Conservation (phyloP, 2,113 vertebrate species). For the Axis porcinus region DNA sequence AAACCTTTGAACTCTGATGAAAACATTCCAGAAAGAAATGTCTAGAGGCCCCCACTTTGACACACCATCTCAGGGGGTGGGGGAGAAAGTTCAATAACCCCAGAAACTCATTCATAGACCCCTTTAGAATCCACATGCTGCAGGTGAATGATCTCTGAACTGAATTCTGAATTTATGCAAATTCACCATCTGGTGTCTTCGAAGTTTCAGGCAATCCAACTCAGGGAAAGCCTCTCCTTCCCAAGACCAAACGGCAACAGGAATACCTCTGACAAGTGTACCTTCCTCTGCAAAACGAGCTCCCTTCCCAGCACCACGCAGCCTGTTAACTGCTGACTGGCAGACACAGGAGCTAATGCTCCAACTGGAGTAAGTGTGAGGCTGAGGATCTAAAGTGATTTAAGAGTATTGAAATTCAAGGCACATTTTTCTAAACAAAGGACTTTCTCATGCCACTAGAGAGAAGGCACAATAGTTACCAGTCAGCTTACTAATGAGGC, state of each 20-base stretch:
- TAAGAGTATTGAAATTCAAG: slow-evolving; percentile 46
- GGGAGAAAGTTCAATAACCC: background rate
- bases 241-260: background rate
- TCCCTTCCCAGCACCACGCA: accelerated
- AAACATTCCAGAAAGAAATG: background rate
- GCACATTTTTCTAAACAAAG: slow-evolving; percentile 49
- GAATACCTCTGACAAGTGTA: background rate
- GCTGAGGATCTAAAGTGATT: background rate
- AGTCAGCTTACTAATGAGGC: background rate
- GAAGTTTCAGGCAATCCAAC: background rate
- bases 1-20: background rate
- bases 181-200: slow-evolving; percentile 40
- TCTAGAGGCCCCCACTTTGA: background rate
- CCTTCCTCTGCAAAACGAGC: background rate
- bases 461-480: slow-evolving; percentile 7
- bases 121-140: background rate
- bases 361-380: background rate
- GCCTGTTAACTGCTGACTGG: background rate
- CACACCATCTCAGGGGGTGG: background rate
- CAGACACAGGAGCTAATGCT: background rate
- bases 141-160: background rate
- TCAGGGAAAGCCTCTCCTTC: background rate
- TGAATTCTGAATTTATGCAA: slow-evolving; percentile 14
- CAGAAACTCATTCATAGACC: background rate
- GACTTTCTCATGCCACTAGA: background rate